Conservation (phyloP, 2,888 invertebrate species). For the Drosophila kambysellisi region DNA sequence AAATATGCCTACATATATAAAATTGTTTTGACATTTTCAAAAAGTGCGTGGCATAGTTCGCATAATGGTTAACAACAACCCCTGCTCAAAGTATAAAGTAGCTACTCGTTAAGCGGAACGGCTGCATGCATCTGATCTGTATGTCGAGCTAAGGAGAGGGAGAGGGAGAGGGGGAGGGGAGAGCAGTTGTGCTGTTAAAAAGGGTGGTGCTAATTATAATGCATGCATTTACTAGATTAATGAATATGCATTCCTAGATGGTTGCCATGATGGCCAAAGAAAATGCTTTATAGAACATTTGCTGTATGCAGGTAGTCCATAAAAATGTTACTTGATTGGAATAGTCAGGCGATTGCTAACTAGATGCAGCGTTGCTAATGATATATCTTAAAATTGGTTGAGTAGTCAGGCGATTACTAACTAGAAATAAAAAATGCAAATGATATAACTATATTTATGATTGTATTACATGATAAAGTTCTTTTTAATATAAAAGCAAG, state of each 20-base stretch:
- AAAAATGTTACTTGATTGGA: background rate
- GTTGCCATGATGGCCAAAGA: conserved; percentile 11
- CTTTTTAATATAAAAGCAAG: background rate
- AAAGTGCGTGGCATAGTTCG: conserved; percentile 68
- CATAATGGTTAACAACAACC: conserved; percentile 59
- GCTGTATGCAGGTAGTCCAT: conserved; percentile 4
- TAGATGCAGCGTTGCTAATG: background rate
- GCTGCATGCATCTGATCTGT: conserved; percentile 43
- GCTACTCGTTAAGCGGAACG: conserved; percentile 60
- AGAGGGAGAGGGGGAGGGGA: conserved; percentile 18
- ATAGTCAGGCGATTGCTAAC: background rate
- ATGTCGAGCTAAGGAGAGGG: background rate
- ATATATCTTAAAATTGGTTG: background rate
- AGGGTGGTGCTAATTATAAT: conserved; percentile 76
- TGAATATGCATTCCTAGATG: conserved; percentile 41
- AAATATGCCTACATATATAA: conserved; percentile 41
- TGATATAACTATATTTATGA: background rate
- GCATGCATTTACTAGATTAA: conserved; percentile 65
- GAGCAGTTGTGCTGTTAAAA: conserved; percentile 13
- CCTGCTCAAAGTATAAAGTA: conserved; percentile 33
- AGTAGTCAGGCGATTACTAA: background rate
- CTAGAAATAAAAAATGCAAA: background rate
- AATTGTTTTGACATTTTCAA: conserved; percentile 81
- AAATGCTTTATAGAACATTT: conserved; percentile 26
- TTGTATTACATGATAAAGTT: background rate